Conservation (phyloP, 1,140 invertebrate genomes). For the Zaprionus davidi region DNA sequence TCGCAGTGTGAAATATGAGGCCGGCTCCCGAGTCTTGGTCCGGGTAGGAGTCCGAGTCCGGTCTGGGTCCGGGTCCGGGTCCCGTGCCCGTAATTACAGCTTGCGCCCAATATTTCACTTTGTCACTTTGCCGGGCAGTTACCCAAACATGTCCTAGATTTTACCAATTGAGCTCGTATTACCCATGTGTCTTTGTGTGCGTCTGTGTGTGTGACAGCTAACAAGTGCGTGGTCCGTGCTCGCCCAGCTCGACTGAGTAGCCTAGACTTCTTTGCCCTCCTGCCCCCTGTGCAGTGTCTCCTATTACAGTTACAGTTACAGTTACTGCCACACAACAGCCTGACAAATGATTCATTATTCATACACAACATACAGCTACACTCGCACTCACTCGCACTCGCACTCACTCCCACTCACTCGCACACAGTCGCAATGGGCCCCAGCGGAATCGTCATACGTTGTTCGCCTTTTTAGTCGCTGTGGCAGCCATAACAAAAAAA, state of each 20-base stretch:
- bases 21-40: slow-evolving; percentile 2
- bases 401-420: slow-evolving; percentile 16
- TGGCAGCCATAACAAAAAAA: slow-evolving; percentile 58
- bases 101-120: slow-evolving; percentile 77
- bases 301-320: slow-evolving; percentile 45
- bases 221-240: slow-evolving; percentile 51
- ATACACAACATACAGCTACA: slow-evolving; percentile 49
- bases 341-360: slow-evolving; percentile 81
- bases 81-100: slow-evolving; percentile 72
- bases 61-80: not conserved
- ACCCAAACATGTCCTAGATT: slow-evolving; percentile 79
- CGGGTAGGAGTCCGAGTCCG: too few relatives aligned
- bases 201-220: slow-evolving; percentile 23
- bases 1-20: slow-evolving; percentile 67
- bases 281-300: slow-evolving; percentile 62
- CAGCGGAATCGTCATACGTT: slow-evolving; percentile 55
- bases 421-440: slow-evolving; percentile 54
- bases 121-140: slow-evolving; percentile 74
- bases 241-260: slow-evolving; percentile 20
- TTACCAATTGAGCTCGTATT: slow-evolving; percentile 77
- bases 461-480: slow-evolving; percentile 39
- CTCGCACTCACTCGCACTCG: slow-evolving; percentile 21
- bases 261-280: slow-evolving; percentile 41
- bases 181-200: slow-evolving; percentile 16
- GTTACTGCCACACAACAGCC: slow-evolving; percentile 45